Conservation (phyloP, 2,888 invertebrate genomes). For the Candidula unifasciata region DNA sequence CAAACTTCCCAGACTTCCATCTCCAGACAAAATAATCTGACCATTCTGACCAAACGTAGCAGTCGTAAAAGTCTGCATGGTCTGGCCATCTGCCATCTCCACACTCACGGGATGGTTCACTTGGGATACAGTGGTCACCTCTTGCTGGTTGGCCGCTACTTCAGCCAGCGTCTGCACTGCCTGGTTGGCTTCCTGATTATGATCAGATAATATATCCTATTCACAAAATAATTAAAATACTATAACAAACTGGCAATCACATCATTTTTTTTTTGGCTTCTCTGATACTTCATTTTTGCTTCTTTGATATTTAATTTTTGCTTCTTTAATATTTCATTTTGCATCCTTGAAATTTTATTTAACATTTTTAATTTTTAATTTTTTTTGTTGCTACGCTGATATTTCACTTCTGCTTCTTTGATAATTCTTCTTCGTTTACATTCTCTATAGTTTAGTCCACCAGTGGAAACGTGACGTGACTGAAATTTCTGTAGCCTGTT, state of each 20-base stretch:
- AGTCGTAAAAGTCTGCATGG: conserved; percentile 86
- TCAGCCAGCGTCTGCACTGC: conserved; percentile 81
- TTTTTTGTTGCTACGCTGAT: no score
- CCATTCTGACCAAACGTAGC: conserved; percentile 92
- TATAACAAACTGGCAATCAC: background rate
- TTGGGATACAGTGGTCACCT: conserved; percentile 66
- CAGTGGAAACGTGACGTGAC: no score
- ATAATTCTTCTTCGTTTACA: no score
- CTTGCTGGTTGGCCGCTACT: conserved; percentile 78
- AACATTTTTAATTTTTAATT: no score
- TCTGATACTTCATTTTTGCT: background rate
- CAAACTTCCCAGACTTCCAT: conserved; percentile 77
- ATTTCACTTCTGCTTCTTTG: no score
- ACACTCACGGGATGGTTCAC: conserved; percentile 84
- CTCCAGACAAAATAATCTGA: conserved; percentile 95
- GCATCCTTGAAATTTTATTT: background rate
- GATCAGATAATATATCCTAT: background rate
- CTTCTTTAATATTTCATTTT: background rate
- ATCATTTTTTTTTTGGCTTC: background rate
- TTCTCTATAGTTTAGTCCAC: no score
- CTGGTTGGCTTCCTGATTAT: conserved; percentile 70
- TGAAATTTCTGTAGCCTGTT: no score
- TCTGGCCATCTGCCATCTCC: conserved; percentile 84
- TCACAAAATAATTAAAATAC: conserved; percentile 6
- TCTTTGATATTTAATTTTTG: background rate